Evolutionary conservation across 2,797 vertebrate species (phyloP).

Genomic region (Dallia pectoralis): DNA sequence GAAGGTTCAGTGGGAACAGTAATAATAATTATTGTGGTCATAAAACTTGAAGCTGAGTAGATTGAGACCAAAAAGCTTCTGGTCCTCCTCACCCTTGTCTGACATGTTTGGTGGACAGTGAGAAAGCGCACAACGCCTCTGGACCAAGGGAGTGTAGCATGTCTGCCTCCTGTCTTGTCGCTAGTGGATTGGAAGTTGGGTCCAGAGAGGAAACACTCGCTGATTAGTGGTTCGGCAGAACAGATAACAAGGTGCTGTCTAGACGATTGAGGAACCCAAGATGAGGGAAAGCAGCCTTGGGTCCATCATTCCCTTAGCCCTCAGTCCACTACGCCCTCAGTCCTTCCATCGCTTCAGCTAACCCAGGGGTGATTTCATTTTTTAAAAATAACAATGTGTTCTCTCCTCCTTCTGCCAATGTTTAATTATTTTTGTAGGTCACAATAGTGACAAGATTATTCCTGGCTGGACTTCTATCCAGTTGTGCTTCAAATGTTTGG

Average conservation of each 20-base stretch:
- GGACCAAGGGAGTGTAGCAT: background rate
- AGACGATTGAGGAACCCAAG: slow-evolving; percentile 18
- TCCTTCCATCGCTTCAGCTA: slow-evolving; percentile 3
- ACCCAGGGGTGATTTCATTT: background rate
- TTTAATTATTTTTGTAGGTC: background rate
- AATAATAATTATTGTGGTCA: background rate
- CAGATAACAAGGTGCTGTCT: slow-evolving; percentile 39
- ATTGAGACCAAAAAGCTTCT: slow-evolving; percentile 2
- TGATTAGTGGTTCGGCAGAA: slow-evolving; percentile 27
- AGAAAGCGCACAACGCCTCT: slow-evolving; percentile 1
- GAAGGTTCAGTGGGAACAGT: background rate
- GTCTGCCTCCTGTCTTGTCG: slow-evolving; percentile 1
- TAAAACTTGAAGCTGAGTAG: background rate
- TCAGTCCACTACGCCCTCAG: slow-evolving; percentile 6
- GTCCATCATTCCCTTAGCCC: background rate
- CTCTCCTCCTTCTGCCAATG: background rate
- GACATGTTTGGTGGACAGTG: background rate
- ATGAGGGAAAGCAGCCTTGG: background rate
- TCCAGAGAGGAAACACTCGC: slow-evolving; percentile 4
- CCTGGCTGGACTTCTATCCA: background rate
- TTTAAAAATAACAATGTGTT: background rate
- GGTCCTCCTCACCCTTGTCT: slow-evolving; percentile 9
- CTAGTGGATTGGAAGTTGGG: background rate
- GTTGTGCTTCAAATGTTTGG: background rate
- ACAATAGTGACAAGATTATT: background rate